Conservation (phyloP, 2,113 vertebrate species). For the Ageneiosus marmoratus region DNA sequence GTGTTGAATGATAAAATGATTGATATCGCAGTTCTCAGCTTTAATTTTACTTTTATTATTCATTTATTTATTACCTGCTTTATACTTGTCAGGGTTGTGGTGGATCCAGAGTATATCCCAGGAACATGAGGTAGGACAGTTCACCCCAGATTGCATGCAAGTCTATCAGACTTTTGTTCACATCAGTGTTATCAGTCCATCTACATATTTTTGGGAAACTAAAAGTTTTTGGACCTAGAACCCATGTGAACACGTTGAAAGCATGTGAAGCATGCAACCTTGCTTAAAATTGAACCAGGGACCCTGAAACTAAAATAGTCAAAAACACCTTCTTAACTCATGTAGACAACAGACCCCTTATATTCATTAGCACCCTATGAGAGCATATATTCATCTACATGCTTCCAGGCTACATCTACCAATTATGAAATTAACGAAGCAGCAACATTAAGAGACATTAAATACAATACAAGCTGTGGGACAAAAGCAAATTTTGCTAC, state of each 20-base stretch:
- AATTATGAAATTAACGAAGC: neutral
- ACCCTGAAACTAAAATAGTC: neutral
- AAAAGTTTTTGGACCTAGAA: neutral
- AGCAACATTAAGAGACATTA: neutral
- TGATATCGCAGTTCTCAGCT: neutral
- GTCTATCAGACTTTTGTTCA: neutral
- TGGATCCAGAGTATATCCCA: neutral
- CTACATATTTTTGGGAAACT: neutral
- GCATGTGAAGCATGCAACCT: neutral
- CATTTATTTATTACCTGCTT: neutral
- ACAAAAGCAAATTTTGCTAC: neutral
- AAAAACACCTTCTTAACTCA: neutral
- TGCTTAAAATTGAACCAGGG: neutral
- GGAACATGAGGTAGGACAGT: neutral
- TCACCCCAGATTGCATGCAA: neutral
- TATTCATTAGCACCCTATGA: neutral
- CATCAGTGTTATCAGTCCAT: neutral
- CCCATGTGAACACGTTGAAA: neutral
- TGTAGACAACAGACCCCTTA: neutral
- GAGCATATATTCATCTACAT: neutral
- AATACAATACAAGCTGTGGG: neutral
- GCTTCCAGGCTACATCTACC: neutral
- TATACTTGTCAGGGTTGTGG: neutral
- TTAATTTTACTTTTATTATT: conserved; percentile 1
- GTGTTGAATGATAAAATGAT: neutral